Conservation (phyloP, 37 sponge, comb jelly and placozoan genomes). For the Diacarnus erythraeanus region DNA sequence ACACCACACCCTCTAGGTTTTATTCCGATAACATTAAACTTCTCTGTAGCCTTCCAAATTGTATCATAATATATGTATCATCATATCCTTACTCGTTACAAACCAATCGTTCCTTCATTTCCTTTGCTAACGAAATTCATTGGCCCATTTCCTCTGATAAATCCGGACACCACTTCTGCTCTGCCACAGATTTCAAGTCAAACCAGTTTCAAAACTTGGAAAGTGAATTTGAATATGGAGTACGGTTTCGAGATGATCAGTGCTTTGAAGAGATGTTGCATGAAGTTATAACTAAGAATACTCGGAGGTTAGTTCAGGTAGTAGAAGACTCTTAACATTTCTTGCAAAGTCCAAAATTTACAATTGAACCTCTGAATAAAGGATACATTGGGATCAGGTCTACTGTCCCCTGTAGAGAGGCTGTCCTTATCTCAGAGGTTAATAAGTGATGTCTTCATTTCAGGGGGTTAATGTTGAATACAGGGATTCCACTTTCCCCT, state of each 20-base stretch:
- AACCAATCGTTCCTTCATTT: slow-evolving; percentile 57
- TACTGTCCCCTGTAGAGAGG: too few relatives aligned
- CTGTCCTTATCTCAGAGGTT: too few relatives aligned
- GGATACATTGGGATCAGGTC: too few relatives aligned
- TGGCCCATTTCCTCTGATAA: slow-evolving; percentile 42
- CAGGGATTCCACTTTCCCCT: too few relatives aligned
- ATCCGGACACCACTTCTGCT: slow-evolving; percentile 25
- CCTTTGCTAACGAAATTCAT: slow-evolving; percentile 57
- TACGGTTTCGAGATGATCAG: slow-evolving; percentile 31
- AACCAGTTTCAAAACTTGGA: background rate
- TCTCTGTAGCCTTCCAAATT: slow-evolving; percentile 28
- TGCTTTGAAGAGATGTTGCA: slow-evolving; percentile 49
- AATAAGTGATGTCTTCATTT: too few relatives aligned
- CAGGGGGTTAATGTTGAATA: too few relatives aligned
- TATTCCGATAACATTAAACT: slow-evolving; percentile 16
- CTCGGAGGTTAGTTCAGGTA: background rate
- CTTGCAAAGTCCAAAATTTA: too few relatives aligned
- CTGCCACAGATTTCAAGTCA: slow-evolving; percentile 9
- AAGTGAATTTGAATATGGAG: slow-evolving; percentile 12
- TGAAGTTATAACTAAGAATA: background rate
- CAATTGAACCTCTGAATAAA: too few relatives aligned
- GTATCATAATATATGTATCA: slow-evolving; percentile 56
- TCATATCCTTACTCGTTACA: slow-evolving; percentile 63
- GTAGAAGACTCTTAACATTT: too few relatives aligned
- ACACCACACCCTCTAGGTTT: background rate